Evolutionary conservation across 2,888 invertebrate species (phyloP).

Genomic region (Synanthedon tipuliformis): DNA sequence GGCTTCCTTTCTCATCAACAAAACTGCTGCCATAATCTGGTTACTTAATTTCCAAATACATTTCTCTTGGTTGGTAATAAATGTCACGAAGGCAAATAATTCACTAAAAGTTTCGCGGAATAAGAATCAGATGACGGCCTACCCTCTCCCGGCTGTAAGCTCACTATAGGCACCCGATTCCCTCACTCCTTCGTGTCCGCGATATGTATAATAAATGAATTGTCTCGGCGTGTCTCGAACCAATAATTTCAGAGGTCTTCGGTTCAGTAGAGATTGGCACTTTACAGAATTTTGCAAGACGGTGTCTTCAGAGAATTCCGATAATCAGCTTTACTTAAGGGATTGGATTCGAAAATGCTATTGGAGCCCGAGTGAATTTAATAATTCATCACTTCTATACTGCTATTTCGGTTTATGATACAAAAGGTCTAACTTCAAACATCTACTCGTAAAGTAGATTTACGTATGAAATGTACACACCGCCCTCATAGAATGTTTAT

Average conservation of each 20-base stretch:
- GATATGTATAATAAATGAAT: constrained; percentile 51
- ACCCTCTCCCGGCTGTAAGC: background rate
- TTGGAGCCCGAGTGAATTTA: constrained; percentile 63
- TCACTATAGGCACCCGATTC: constrained; percentile 5
- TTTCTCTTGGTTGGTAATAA: constrained; percentile 50
- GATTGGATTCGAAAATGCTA: constrained; percentile 62
- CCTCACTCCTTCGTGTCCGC: constrained; percentile 8
- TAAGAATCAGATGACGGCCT: constrained; percentile 19
- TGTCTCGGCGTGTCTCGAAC: constrained; percentile 36
- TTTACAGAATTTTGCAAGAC: constrained; percentile 52
- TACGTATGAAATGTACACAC: no score
- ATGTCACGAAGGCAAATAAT: constrained; percentile 47
- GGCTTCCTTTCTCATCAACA: constrained; percentile 48
- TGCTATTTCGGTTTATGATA: background rate
- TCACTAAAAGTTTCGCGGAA: constrained; percentile 37
- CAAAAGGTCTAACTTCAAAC: background rate
- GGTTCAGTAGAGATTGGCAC: constrained; percentile 53
- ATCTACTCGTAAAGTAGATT: no score
- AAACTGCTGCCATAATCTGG: constrained; percentile 45
- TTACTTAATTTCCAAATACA: constrained; percentile 57
- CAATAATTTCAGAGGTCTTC: constrained; percentile 43
- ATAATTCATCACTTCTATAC: constrained; percentile 55
- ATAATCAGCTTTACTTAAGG: constrained; percentile 68
- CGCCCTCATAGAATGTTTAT: no score
- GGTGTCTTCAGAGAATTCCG: constrained; percentile 45